phyloP scores from a whole-genome alignment of 2,797 vertebrate genomes.

The Arremon brunneinucha region DNA sequence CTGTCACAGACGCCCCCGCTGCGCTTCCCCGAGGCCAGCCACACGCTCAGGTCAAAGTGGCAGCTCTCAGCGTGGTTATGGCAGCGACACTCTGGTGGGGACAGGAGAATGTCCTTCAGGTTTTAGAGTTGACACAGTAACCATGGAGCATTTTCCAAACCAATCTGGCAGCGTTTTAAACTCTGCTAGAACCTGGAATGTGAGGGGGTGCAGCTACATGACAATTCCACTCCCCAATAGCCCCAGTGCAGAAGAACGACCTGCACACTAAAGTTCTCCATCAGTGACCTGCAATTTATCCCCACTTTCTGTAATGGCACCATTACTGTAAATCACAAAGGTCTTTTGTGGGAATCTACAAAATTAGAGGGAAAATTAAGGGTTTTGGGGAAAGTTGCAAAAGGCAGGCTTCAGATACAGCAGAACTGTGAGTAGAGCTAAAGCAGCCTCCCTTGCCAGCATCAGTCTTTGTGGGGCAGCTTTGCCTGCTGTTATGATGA shows the following conservation, averaged over 20 bases:
- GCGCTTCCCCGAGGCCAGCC: slow-evolving; percentile 79
- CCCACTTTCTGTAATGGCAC: background rate
- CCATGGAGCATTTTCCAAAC: background rate
- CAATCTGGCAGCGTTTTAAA: background rate
- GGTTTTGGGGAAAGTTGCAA: too few relatives aligned
- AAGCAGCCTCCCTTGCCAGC: too few relatives aligned
- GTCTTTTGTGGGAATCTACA: background rate
- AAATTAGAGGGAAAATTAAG: too few relatives aligned
- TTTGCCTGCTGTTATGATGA: background rate
- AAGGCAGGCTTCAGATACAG: too few relatives aligned
- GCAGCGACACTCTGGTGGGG: slow-evolving; percentile 83
- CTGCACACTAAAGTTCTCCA: background rate
- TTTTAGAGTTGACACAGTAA: background rate
- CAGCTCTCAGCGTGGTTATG: slow-evolving; percentile 84
- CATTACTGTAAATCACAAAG: background rate
- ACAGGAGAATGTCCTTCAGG: background rate
- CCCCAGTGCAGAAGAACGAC: background rate
- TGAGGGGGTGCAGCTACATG: background rate
- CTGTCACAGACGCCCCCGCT: slow-evolving; percentile 83
- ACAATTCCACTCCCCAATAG: background rate
- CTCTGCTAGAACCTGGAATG: background rate
- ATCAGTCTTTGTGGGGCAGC: background rate
- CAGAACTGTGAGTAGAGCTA: too few relatives aligned
- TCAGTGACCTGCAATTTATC: background rate
- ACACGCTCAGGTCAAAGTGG: slow-evolving; percentile 81